Percentiles rank a stretch among this genome's conserved stretches.
phyloP scores from a whole-genome alignment of 1,140 invertebrate species.

The Drosophila nannoptera region DNA sequence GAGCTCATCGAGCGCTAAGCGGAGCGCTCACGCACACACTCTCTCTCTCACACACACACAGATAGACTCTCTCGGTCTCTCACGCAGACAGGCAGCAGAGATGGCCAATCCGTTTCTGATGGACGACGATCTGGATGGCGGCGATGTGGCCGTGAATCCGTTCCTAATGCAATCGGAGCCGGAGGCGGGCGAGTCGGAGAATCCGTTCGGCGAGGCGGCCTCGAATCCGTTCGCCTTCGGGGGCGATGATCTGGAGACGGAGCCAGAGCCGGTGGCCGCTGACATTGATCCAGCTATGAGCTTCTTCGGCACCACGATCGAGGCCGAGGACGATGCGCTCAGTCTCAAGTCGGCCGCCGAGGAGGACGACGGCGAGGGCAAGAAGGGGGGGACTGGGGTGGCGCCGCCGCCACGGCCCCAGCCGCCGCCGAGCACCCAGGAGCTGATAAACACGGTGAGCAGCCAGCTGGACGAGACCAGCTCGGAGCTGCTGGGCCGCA shows the following conservation, averaged over 20 bases:
- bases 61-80: background rate
- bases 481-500: slow-evolving; percentile 88
- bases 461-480: slow-evolving; percentile 93
- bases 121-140: slow-evolving; percentile 82
- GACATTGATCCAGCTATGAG: slow-evolving; percentile 71
- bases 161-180: slow-evolving; percentile 76
- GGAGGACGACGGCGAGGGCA: slow-evolving; percentile 64
- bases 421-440: slow-evolving; percentile 87
- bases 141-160: slow-evolving; percentile 82
- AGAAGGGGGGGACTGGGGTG: slow-evolving; percentile 70
- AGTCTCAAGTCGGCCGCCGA: slow-evolving; percentile 68
- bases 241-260: slow-evolving; percentile 60
- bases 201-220: slow-evolving; percentile 63
- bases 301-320: slow-evolving; percentile 68
- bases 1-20: slow-evolving; percentile 82
- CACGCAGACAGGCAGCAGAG: slow-evolving; percentile 36
- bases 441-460: slow-evolving; percentile 90
- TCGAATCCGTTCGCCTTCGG: slow-evolving; percentile 83
- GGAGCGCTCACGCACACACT: slow-evolving; percentile 4
- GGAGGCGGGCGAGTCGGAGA: slow-evolving; percentile 52
- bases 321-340: slow-evolving; percentile 71
- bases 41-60: background rate
- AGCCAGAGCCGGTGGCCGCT: slow-evolving; percentile 49
- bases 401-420: slow-evolving; percentile 82
- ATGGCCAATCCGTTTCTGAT: slow-evolving; percentile 90